A percentile compares a stretch with the other conserved stretches of the same genome.
Conservation (phyloP, 2,888 invertebrate species). For the Aporophyla nigra region DNA sequence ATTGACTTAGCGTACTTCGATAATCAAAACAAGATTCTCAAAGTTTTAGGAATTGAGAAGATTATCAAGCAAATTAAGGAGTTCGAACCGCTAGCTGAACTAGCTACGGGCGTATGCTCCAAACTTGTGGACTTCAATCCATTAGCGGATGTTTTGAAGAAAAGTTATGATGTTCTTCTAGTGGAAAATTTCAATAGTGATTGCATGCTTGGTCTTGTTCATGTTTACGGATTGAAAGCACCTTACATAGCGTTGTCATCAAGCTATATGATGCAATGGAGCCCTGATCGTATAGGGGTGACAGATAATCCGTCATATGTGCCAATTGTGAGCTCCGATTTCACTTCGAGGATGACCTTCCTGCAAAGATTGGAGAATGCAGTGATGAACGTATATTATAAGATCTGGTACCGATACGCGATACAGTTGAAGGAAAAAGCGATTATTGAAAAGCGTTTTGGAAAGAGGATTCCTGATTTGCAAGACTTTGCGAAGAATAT, state of each 20-base stretch:
- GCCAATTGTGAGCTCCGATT: constrained; percentile 89
- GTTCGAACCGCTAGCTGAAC: constrained; percentile 77
- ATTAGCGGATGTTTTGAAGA: constrained; percentile 79
- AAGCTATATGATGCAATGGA: constrained; percentile 91
- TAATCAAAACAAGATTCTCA: constrained; percentile 69
- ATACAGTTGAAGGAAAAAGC: constrained; percentile 81
- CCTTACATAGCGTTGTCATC: constrained; percentile 91
- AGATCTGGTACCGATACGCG: constrained; percentile 79
- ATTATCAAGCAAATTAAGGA: constrained; percentile 75
- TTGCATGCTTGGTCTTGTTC: constrained; percentile 91
- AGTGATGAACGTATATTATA: constrained; percentile 75
- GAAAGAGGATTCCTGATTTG: constrained; percentile 88
- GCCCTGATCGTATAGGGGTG: constrained; percentile 83
- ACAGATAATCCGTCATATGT: constrained; percentile 89
- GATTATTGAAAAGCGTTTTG: constrained; percentile 85
- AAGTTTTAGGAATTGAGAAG: constrained; percentile 74
- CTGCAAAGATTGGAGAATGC: constrained; percentile 86
- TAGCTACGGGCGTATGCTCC: constrained; percentile 82
- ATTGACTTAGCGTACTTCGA: constrained; percentile 80
- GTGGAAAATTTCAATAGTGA: constrained; percentile 92
- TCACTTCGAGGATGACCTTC: constrained; percentile 87
- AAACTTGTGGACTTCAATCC: constrained; percentile 82
- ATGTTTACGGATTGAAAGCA: constrained; percentile 87
- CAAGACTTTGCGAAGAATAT: constrained; percentile 88
- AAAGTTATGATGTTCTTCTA: constrained; percentile 92